These are phyloP conservation scores for Dryococelus australis DNA, from an alignment of 2,888 invertebrate species.

Conservation along the genomic window DNA sequence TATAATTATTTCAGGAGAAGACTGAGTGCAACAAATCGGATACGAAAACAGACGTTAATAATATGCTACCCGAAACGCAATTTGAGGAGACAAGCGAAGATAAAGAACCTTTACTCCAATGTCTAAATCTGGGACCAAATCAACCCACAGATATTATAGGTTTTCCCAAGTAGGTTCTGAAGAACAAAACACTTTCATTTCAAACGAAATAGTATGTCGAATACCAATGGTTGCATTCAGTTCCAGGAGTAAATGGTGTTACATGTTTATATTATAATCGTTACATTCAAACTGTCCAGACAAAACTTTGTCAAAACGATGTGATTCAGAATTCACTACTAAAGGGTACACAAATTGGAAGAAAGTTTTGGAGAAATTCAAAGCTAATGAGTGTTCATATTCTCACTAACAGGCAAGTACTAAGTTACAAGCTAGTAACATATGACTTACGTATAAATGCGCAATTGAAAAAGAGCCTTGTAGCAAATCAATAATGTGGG, in stretches of 20 bases:
- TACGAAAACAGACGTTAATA: too few relatives aligned
- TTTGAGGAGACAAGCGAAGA: not conserved
- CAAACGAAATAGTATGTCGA: not conserved
- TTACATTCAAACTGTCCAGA: not conserved
- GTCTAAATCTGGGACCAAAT: not conserved
- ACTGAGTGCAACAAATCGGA: too few relatives aligned
- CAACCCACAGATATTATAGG: not conserved
- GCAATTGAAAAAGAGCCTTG: not conserved
- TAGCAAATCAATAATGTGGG: not conserved
- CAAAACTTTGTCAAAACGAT: not conserved
- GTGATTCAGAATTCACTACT: not conserved
- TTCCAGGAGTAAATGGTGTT: not conserved
- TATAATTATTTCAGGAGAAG: too few relatives aligned
- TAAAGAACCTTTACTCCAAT: not conserved
- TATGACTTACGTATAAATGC: not conserved
- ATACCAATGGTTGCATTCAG: not conserved
- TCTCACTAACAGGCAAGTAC: not conserved
- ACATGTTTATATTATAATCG: not conserved
- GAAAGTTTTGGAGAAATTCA: not conserved
- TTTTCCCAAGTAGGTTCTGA: not conserved
- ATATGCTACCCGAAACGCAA: too few relatives aligned
- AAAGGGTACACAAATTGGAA: not conserved
- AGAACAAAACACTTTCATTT: slow-evolving; percentile 1
- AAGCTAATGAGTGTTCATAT: not conserved
- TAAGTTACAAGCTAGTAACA: not conserved